Evolutionary conservation across 2,888 invertebrate species (phyloP).

Genomic region (Caenorhabditis doughertyi): DNA sequence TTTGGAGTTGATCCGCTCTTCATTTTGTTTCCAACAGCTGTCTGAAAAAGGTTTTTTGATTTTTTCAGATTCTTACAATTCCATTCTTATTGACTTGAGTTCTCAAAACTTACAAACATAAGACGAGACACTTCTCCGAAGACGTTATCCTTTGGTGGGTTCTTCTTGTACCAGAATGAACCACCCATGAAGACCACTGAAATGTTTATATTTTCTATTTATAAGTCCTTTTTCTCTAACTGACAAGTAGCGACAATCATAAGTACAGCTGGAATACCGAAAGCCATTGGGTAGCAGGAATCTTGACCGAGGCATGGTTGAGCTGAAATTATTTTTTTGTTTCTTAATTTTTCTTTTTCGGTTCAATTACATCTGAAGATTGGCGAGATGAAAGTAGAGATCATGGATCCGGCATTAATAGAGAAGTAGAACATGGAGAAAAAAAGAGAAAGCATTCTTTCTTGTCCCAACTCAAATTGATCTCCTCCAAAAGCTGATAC

Average conservation of each 20-base stretch:
- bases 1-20: conserved; percentile 62
- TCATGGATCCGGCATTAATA: conserved; percentile 92
- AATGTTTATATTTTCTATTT: neutral
- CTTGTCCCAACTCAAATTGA: conserved; percentile 84
- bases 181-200: conserved; percentile 90
- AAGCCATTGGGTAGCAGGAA: conserved; percentile 91
- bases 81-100: neutral
- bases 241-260: conserved; percentile 89
- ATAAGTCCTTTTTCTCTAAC: neutral
- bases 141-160: conserved; percentile 91
- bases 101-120: conserved; percentile 87
- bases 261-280: conserved; percentile 91
- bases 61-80: neutral
- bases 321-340: conserved; percentile 64
- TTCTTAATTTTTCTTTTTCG: neutral
- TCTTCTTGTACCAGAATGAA: conserved; percentile 88
- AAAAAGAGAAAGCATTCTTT: conserved; percentile 89
- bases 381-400: conserved; percentile 93
- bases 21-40: conserved; percentile 74
- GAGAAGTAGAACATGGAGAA: conserved; percentile 96
- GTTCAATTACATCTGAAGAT: conserved; percentile 87
- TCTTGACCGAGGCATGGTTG: conserved; percentile 84
- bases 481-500: conserved; percentile 85
- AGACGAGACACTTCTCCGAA: conserved; percentile 89
- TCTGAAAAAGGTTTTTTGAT: conserved; percentile 54